phyloP scores from a whole-genome alignment of 2,888 invertebrate genomes.

The Ditylenchus weischeri region DNA sequence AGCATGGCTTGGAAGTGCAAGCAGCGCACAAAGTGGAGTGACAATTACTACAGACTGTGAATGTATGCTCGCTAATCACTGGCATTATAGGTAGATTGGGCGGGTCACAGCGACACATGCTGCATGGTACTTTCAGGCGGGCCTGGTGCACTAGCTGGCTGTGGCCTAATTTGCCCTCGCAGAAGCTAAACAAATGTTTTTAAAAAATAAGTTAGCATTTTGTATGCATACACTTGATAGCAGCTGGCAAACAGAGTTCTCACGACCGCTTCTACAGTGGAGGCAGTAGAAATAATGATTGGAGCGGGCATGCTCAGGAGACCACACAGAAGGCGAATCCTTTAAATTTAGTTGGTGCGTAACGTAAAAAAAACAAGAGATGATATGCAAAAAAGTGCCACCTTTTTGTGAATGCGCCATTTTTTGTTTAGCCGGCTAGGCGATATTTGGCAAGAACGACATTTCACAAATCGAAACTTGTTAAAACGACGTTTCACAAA shows the following conservation, averaged over 20 bases:
- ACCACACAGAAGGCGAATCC: slow-evolving; percentile 33
- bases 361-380: no score
- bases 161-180: slow-evolving; percentile 15
- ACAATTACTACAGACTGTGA: slow-evolving; percentile 26
- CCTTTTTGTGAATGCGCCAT: no score
- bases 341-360: slow-evolving; percentile 1
- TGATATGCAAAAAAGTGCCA: no score
- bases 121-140: slow-evolving; percentile 30
- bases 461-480: no score
- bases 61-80: slow-evolving; percentile 9
- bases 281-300: slow-evolving; percentile 1
- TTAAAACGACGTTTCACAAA: no score
- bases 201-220: slow-evolving; percentile 1
- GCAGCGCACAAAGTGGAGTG: slow-evolving; percentile 24
- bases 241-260: slow-evolving; percentile 16
- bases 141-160: slow-evolving; percentile 26
- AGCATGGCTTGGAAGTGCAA: slow-evolving; percentile 25
- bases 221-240: slow-evolving; percentile 14
- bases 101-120: slow-evolving; percentile 31
- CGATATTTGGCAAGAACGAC: no score
- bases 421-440: no score
- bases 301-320: slow-evolving; percentile 20
- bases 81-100: slow-evolving; percentile 17
- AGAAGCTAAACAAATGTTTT: background rate
- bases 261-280: slow-evolving; percentile 14